Conservation (phyloP, 2,113 vertebrate genomes). For the Daphoenositta chrysoptera region DNA sequence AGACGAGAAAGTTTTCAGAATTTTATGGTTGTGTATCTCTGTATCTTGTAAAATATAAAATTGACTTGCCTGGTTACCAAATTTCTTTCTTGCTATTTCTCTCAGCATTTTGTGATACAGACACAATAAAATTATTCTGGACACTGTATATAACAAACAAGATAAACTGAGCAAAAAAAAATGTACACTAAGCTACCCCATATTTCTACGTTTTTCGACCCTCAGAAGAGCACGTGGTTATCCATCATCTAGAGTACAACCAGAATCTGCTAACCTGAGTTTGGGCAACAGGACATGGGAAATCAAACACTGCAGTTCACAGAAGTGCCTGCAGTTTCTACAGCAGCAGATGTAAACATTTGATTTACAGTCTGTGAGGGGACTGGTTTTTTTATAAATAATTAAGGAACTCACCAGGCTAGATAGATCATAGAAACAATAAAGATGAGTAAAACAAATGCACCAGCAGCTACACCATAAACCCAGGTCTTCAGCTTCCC, state of each 20-base stretch:
- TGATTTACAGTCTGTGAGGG: background rate
- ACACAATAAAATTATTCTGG: background rate
- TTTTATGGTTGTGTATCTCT: background rate
- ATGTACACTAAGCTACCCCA: background rate
- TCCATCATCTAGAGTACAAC: background rate
- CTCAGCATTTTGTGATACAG: background rate
- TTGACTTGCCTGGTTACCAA: background rate
- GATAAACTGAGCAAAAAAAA: background rate
- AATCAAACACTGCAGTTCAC: background rate
- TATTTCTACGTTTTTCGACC: background rate
- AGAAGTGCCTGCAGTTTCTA: background rate
- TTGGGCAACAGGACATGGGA: background rate
- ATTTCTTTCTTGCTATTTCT: background rate
- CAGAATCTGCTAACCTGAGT: background rate
- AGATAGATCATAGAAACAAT: slow-evolving; percentile 99
- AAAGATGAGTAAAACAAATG: slow-evolving; percentile 96
- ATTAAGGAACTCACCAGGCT: slow-evolving; percentile 92
- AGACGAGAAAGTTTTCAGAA: background rate
- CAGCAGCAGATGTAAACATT: background rate
- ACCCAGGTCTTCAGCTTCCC: slow-evolving; percentile 99
- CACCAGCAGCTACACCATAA: slow-evolving; percentile 94
- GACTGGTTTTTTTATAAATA: slow-evolving; percentile 42
- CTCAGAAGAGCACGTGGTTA: background rate
- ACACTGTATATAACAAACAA: background rate
- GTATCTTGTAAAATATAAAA: background rate